Conservation (phyloP, 64 coral and sea anemone genomes). For the Montipora sp. region DNA sequence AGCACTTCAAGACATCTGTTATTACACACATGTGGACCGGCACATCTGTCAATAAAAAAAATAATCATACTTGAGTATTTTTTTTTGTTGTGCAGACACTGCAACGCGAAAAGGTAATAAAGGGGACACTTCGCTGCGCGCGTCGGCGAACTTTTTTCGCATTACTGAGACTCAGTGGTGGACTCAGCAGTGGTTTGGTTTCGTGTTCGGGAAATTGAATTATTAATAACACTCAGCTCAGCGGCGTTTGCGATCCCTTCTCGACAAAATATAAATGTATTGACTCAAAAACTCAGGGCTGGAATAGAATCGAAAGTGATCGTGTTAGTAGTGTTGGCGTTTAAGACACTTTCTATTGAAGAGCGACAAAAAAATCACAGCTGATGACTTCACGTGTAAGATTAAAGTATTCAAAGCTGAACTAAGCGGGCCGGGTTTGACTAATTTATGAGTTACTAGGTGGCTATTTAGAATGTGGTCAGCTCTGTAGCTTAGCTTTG, state of each 20-base stretch:
- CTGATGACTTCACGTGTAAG: no score
- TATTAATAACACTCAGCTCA: neutral
- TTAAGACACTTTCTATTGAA: neutral
- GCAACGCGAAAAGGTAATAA: neutral
- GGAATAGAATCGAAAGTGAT: neutral
- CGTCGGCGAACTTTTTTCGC: neutral
- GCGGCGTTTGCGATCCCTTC: neutral
- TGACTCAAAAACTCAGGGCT: neutral
- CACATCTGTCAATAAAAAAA: slow-evolving; percentile 33
- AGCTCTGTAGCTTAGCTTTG: neutral
- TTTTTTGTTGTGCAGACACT: neutral
- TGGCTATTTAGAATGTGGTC: neutral
- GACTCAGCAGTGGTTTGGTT: neutral
- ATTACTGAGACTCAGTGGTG: neutral
- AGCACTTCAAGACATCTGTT: slow-evolving; percentile 32
- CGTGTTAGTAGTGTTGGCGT: neutral
- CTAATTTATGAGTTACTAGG: neutral
- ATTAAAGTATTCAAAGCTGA: no score
- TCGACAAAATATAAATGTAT: neutral
- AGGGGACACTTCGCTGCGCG: neutral
- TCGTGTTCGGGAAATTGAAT: neutral
- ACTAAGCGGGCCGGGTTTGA: neutral
- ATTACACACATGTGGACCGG: slow-evolving; percentile 3
- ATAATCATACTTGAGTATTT: slow-evolving; percentile 4
- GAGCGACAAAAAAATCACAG: no score